Evolutionary conservation across 2,888 invertebrate species (phyloP).

Genomic region (Drosophila mimetica): DNA sequence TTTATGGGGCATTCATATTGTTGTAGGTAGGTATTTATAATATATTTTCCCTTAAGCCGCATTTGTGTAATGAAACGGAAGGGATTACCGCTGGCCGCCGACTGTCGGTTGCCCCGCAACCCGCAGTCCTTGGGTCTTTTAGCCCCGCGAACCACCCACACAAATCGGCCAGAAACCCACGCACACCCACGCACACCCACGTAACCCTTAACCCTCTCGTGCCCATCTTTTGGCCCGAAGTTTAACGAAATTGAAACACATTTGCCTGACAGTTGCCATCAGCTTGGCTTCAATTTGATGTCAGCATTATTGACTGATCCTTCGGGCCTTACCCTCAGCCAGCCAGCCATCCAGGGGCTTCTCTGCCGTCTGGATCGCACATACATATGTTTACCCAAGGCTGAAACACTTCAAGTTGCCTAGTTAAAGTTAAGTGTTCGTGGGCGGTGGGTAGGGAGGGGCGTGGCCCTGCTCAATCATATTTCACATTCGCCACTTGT

Average conservation of each 20-base stretch:
- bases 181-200: slow-evolving; percentile 11
- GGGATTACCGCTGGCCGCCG: slow-evolving; percentile 58
- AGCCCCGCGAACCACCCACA: slow-evolving; percentile 39
- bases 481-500: slow-evolving; percentile 66
- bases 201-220: slow-evolving; percentile 33
- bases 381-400: slow-evolving; percentile 63
- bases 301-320: slow-evolving; percentile 77
- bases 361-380: slow-evolving; percentile 17
- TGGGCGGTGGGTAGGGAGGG: not conserved
- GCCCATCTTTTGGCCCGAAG: slow-evolving; percentile 26
- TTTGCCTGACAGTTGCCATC: slow-evolving; percentile 65
- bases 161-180: not conserved
- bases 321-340: slow-evolving; percentile 30
- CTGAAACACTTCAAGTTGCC: slow-evolving; percentile 64
- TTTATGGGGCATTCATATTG: slow-evolving; percentile 45
- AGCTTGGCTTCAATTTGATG: slow-evolving; percentile 71
- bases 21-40: slow-evolving; percentile 40
- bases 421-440: slow-evolving; percentile 45
- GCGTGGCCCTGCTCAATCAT: slow-evolving; percentile 57
- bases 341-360: not conserved
- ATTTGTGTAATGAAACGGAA: slow-evolving; percentile 76
- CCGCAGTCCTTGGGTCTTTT: slow-evolving; percentile 4
- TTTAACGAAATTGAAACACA: slow-evolving; percentile 67
- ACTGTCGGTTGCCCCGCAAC: slow-evolving; percentile 6
- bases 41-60: slow-evolving; percentile 63